Evolutionary conservation across 1,140 invertebrate genomes (phyloP).

Genomic region (Calephelis virginiensis): DNA sequence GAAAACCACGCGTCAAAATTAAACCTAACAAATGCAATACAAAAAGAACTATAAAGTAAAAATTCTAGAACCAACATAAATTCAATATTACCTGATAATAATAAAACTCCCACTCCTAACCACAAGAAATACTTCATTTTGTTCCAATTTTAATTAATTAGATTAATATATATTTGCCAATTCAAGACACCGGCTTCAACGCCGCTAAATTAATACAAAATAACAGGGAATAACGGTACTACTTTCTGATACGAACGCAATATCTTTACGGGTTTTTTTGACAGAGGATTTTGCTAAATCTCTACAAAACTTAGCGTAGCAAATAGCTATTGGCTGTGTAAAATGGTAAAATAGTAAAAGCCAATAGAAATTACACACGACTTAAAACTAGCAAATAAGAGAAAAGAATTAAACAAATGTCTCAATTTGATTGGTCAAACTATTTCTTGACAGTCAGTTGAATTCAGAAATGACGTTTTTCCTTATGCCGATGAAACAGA

Average conservation of each 20-base stretch:
- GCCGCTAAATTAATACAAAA: not conserved
- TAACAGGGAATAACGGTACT: not conserved
- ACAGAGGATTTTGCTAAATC: not conserved
- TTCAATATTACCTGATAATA: slow-evolving; percentile 49
- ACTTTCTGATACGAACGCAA: not conserved
- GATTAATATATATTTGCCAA: slow-evolving; percentile 15
- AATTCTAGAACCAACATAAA: not conserved
- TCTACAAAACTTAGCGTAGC: not conserved
- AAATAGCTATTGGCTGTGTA: slow-evolving; percentile 7
- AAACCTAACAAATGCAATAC: too few relatives aligned
- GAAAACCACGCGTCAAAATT: too few relatives aligned
- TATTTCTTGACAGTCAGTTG: too few relatives aligned
- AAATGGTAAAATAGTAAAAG: not conserved
- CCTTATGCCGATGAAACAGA: too few relatives aligned
- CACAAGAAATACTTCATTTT: slow-evolving; percentile 57
- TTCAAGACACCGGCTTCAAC: slow-evolving; percentile 21
- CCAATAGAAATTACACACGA: slow-evolving; percentile 42
- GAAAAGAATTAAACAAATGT: slow-evolving; percentile 46
- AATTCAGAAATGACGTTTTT: too few relatives aligned
- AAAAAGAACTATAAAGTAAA: not conserved
- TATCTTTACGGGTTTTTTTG: not conserved
- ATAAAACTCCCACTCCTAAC: slow-evolving; percentile 46
- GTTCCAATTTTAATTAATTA: slow-evolving; percentile 14
- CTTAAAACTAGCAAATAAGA: slow-evolving; percentile 39
- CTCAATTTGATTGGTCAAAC: slow-evolving; percentile 38